phyloP scores from a whole-genome alignment of 1,140 invertebrate species.

The Drosophila prosaltans region DNA sequence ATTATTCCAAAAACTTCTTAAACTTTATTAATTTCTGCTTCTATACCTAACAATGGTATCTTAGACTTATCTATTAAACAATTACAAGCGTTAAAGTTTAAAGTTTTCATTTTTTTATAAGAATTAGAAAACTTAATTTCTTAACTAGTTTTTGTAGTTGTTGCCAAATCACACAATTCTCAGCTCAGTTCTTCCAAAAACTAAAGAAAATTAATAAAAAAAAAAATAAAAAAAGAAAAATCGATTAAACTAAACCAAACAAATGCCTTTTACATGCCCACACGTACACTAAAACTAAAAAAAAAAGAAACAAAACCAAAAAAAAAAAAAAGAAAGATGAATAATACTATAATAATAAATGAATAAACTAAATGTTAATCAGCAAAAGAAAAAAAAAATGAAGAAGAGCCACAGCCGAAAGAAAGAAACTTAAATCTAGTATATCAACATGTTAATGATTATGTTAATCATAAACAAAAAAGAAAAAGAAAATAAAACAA shows the following conservation, averaged over 20 bases:
- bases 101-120: too few relatives aligned
- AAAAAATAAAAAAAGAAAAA: conserved; percentile 23
- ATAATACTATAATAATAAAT: conserved; percentile 12
- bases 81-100: too few relatives aligned
- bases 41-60: too few relatives aligned
- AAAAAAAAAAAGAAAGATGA: conserved; percentile 17
- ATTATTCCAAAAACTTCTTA: too few relatives aligned
- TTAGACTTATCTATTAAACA: too few relatives aligned
- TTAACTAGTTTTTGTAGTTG: conserved; percentile 53
- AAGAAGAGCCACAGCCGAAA: conserved; percentile 18
- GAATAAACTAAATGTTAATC: conserved; percentile 25
- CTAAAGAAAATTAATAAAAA: conserved; percentile 22
- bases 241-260: conserved; percentile 65
- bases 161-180: conserved; percentile 32
- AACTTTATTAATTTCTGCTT: too few relatives aligned
- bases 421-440: conserved; percentile 23
- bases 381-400: conserved; percentile 25
- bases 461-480: conserved; percentile 58
- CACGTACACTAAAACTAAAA: conserved; percentile 64
- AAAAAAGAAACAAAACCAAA: too few relatives aligned
- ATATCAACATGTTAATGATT: conserved; percentile 65
- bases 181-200: conserved; percentile 72
- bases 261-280: conserved; percentile 82
- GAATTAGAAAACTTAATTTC: neutral
- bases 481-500: conserved; percentile 13